Percentiles rank a stretch among this genome's conserved stretches.
Conservation (phyloP, 1,140 invertebrate species). For the Polypedilum vanderplanki region DNA sequence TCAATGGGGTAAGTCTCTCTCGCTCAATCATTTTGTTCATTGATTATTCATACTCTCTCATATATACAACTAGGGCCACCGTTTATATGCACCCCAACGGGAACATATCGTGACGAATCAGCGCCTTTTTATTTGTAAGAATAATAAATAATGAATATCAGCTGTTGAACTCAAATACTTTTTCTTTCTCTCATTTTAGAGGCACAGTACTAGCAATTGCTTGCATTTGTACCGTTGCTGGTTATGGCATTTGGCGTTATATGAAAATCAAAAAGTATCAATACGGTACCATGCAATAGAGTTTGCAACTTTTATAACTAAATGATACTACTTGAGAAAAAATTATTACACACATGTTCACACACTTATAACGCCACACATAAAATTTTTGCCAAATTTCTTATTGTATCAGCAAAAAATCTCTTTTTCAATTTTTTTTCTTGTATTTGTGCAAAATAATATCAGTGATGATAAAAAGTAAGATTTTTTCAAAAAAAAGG, state of each 20-base stretch:
- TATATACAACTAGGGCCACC: constrained; percentile 39
- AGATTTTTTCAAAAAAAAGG: neutral
- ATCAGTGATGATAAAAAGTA: neutral
- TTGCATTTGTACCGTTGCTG: constrained; percentile 69
- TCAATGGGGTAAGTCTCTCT: constrained; percentile 43
- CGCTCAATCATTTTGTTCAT: neutral
- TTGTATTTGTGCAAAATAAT: neutral
- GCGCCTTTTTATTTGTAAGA: constrained; percentile 67
- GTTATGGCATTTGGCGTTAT: constrained; percentile 70
- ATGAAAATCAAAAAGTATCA: constrained; percentile 84
- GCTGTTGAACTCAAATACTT: no score
- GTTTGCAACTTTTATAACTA: no score
- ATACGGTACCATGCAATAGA: constrained; percentile 87
- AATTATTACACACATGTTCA: no score
- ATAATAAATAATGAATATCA: no score
- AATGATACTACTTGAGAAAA: no score
- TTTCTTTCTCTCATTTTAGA: no score
- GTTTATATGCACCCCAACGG: constrained; percentile 50
- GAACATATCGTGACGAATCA: constrained; percentile 61
- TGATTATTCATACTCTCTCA: neutral
- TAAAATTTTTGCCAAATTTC: constrained; percentile 5
- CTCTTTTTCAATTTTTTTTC: neutral
- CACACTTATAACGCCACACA: neutral
- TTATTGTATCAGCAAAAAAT: constrained; percentile 3
- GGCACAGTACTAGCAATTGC: constrained; percentile 77